Evolutionary conservation across 2,888 invertebrate species (phyloP), one percentile per base, ranked within the genome.

Genomic region (Pyrocoelia pectoralis): DNA sequence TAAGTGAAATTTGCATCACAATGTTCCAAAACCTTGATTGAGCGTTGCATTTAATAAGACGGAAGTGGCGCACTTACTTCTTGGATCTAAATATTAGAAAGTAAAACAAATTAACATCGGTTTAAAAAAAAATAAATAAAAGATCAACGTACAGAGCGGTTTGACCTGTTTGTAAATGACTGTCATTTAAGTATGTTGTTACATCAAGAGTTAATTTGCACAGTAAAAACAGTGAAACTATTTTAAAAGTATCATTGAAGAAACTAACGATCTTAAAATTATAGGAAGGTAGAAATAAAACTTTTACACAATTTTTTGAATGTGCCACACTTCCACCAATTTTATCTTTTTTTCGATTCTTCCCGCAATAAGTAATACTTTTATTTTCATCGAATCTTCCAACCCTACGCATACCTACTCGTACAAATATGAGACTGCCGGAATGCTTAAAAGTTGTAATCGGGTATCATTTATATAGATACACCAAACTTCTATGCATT

Each of bases 401-500:
- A n/a, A n/a, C n/a, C n/a, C n/a, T n/a, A n/a, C n/a, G n/a, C n/a
- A n/a, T n/a, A n/a, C n/a, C n/a, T n/a, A n/a, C n/a, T n/a, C n/a
- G n/a, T n/a, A n/a, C n/a, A n/a, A n/a, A n/a, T n/a, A n/a, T n/a
- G n/a, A n/a, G n/a, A n/a, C n/a, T n/a, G n/a, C n/a, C n/a, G n/a
- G n/a, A n/a, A n/a, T n/a, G n/a, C n/a, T n/a, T n/a, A n/a, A n/a
- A n/a, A n/a, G n/a, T n/a, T n/a, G n/a, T n/a, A n/a, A n/a, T n/a
- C n/a, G n/a, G n/a, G n/a, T n/a, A n/a, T n/a, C n/a, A n/a, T n/a
- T n/a, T n/a, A n/a, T n/a, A n/a, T 49, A 49, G 8, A 4, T 18
- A 49, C 14, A 19, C 29, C 19, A 28, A 13, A 19, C 10, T 50
- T 66, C 71, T 73, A 73, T 74, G 70, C 70, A 72, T 72, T 70